Base-by-base conservation (phyloP, 35 echinoderm and acorn worm species). In the Hemicentrotus pulcherrimus region DNA sequence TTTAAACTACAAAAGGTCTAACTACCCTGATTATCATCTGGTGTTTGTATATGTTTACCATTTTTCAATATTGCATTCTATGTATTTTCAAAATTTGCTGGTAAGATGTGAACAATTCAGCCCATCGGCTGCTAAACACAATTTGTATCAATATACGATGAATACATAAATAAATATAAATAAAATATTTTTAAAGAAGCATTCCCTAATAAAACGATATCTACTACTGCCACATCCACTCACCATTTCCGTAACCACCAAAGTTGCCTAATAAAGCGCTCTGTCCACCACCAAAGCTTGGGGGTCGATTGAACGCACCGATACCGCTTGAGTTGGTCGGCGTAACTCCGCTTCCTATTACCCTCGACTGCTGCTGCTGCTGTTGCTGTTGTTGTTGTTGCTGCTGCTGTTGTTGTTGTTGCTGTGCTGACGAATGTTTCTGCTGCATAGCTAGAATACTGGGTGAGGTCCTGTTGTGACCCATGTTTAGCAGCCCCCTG, bases 361-460 rank as follows among this genome's bases (percentile, higher is more conserved):
- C 48, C 41, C 91, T 93, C 10, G 91, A 93, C 41, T 93, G 91
- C 31, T 93, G 91, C 28, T 78, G 65, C 22, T 78, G 65, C 22
- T 78, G 65, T 18, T 78, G 65, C 7, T 78, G 65, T n/a, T 90
- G 88, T 16, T 78, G 65, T 5, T 78, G 65, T 10, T 93, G 91
- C 8, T 93, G 91, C 22, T 78, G 65, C 18, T 78, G 65, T 4
- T 78, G 65, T 78, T 90, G 88, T 16, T 78, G 65, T 28, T 78
- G 65, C 8, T 90, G 88, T 11, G 88, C 88, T 93, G 91, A 10
- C 19, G 91, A 93, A 58, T 97, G 95, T 41, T 97, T 94, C 48
- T 97, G 97, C 92, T 97, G 97, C 97, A 97, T 97, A 46, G 97
- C 95, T 71, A 97, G 47, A 48, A 97, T 61, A 94, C 95, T 97